phyloP scores from a whole-genome alignment of 2,113 vertebrate genomes.

The Gymnobelideus leadbeateri region DNA sequence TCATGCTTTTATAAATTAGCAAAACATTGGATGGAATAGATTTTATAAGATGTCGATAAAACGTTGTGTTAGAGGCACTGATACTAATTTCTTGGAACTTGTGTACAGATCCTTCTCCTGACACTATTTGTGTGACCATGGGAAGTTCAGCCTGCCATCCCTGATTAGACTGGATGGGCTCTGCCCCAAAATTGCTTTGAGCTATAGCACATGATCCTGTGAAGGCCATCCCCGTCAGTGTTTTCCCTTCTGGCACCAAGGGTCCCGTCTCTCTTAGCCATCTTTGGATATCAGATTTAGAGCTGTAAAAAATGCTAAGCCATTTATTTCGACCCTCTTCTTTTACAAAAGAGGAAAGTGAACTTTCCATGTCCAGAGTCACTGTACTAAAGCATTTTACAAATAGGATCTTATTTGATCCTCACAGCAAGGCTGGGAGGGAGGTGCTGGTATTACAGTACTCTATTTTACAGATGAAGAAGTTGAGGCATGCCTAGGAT shows the following conservation, averaged over 20 bases:
- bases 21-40: background rate
- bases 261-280: background rate
- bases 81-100: background rate
- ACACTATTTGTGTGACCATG: background rate
- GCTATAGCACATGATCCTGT: background rate
- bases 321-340: background rate
- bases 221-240: background rate
- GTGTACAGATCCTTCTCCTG: background rate
- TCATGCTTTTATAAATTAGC: background rate
- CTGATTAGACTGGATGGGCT: background rate
- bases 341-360: background rate
- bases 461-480: background rate
- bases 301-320: background rate
- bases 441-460: background rate
- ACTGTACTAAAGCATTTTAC: background rate
- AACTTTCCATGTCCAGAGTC: background rate
- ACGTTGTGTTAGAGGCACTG: background rate
- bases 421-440: background rate
- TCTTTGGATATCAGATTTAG: background rate
- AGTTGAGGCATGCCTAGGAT: background rate
- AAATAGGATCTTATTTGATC: too few relatives aligned
- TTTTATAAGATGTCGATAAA: background rate
- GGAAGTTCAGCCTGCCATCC: background rate
- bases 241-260: background rate
- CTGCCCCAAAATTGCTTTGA: background rate